Conservation (phyloP, 2,797 vertebrate species). For the Chaetophractus vellerosus region DNA sequence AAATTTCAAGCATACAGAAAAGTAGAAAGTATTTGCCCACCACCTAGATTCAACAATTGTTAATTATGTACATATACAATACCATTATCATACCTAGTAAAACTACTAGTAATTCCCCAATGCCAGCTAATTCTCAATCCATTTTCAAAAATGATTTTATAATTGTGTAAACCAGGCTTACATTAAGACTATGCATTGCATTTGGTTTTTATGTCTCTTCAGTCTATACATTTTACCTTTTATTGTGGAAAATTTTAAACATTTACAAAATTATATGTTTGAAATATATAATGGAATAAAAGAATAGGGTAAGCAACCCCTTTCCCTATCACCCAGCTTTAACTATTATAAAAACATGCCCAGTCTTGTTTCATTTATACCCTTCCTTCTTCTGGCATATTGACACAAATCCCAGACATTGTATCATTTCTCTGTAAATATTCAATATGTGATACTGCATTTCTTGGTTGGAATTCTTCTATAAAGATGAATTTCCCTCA, state of each 20-base stretch:
- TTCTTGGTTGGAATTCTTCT: neutral
- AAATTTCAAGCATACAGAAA: neutral
- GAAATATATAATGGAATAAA: neutral
- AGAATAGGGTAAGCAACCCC: neutral
- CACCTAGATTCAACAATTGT: neutral
- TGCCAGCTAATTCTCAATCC: neutral
- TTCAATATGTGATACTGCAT: accelerated
- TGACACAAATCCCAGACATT: no score
- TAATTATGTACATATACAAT: neutral
- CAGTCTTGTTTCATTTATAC: neutral
- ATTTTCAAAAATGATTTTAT: neutral
- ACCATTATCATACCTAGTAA: neutral
- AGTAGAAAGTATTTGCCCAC: neutral
- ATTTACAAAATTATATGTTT: neutral
- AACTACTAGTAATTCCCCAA: neutral
- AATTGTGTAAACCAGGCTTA: neutral
- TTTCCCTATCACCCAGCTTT: no score
- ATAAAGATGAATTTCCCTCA: neutral
- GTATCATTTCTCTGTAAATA: no score
- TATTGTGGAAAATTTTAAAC: neutral
- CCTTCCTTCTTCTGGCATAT: neutral
- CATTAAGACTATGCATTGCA: neutral
- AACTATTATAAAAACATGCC: neutral
- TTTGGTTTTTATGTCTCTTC: neutral
- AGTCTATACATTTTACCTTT: neutral